Evolutionary conservation across 2,797 vertebrate genomes (phyloP).

Genomic region (Amniataba percoides): DNA sequence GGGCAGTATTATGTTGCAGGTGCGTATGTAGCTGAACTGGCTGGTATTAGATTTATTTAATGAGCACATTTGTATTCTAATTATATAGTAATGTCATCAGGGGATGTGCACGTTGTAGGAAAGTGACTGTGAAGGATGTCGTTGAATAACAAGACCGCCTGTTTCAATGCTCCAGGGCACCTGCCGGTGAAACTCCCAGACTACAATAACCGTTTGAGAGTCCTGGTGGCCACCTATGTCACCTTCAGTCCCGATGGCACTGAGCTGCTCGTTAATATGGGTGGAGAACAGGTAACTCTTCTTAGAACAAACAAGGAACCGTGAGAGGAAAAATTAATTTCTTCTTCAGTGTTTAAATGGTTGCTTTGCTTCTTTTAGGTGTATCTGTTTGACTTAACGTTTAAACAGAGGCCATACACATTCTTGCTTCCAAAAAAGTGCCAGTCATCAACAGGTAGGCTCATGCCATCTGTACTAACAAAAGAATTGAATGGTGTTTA

Average conservation of each 20-base stretch:
- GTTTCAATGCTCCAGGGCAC: slow-evolving; percentile 86
- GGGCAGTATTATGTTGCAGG: slow-evolving; percentile 99
- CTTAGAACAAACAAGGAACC: background rate
- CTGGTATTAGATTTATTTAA: background rate
- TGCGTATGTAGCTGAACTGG: slow-evolving; percentile 61
- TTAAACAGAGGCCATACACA: slow-evolving; percentile 96
- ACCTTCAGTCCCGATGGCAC: slow-evolving; percentile 98
- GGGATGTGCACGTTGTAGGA: background rate
- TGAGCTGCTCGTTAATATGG: slow-evolving; percentile 98
- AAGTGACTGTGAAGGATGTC: background rate
- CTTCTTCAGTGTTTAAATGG: background rate
- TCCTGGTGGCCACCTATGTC: slow-evolving; percentile 97
- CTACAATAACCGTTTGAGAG: slow-evolving; percentile 96
- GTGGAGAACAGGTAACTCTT: slow-evolving; percentile 93
- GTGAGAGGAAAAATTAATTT: background rate
- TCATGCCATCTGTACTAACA: background rate
- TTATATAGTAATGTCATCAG: background rate
- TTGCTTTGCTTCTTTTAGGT: slow-evolving; percentile 84
- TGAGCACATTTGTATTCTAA: slow-evolving; percentile 8
- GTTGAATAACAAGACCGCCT: slow-evolving; percentile 23
- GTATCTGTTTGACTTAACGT: slow-evolving; percentile 97
- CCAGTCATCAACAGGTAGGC: slow-evolving; percentile 89
- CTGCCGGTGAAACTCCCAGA: slow-evolving; percentile 96
- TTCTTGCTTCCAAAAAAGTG: slow-evolving; percentile 95
- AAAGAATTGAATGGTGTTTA: background rate